A percentile compares a stretch with the other conserved stretches of the same genome.
phyloP scores from a whole-genome alignment of 2,888 invertebrate species.

The Aricia artaxerxes region DNA sequence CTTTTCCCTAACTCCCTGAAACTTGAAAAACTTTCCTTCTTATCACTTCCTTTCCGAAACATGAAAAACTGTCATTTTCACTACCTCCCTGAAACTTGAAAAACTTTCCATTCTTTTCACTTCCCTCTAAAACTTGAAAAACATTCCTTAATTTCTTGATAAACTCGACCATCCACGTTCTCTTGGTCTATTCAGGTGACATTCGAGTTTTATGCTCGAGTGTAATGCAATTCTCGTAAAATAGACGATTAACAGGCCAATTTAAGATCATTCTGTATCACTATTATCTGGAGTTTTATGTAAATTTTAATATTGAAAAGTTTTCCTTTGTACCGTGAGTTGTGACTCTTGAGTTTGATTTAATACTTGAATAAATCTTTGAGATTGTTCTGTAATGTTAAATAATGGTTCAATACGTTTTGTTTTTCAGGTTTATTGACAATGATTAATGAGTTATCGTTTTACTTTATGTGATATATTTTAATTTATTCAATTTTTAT shows the following conservation, averaged over 20 bases:
- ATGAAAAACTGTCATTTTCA: too few species aligned
- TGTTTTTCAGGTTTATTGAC: background rate
- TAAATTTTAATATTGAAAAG: conserved; percentile 39
- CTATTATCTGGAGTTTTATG: conserved; percentile 39
- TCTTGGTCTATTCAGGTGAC: conserved; percentile 39
- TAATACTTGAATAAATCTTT: conserved; percentile 8
- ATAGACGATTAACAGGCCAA: conserved; percentile 54
- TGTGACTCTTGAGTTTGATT: background rate
- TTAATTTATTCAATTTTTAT: background rate
- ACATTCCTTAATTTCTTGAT: background rate
- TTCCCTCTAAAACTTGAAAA: too few species aligned
- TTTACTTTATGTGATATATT: background rate
- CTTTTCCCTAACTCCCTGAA: too few species aligned
- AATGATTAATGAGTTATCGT: background rate
- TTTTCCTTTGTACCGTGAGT: conserved; percentile 4
- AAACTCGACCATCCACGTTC: background rate
- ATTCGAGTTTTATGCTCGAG: conserved; percentile 48
- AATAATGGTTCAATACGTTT: background rate
- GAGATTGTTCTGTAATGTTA: background rate
- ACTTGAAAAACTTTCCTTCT: too few species aligned
- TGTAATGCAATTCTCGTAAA: conserved; percentile 54
- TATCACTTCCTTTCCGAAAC: too few species aligned
- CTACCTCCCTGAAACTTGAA: too few species aligned
- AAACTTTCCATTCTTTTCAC: too few species aligned
- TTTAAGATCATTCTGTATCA: conserved; percentile 48